Percentiles rank a stretch among this genome's conserved stretches.
Evolutionary conservation across 2,888 invertebrate genomes (phyloP).

Genomic region (Melangyna quadrimaculata): DNA sequence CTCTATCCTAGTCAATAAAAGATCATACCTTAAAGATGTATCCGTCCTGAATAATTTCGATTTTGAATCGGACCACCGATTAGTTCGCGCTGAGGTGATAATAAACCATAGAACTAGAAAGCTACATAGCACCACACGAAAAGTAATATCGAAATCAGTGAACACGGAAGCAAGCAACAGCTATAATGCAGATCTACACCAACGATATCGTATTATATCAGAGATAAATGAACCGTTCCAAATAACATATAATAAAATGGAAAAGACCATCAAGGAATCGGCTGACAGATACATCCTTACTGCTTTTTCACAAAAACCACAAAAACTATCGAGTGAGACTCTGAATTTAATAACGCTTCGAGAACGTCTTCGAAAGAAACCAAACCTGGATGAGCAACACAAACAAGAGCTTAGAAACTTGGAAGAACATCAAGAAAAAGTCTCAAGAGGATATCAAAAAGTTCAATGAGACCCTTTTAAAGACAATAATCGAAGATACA

Average conservation of each 20-base stretch:
- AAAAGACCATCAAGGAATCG: background rate
- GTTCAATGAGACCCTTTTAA: background rate
- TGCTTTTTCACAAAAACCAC: background rate
- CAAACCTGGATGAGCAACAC: background rate
- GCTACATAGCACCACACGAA: background rate
- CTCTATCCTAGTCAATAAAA: too few species aligned
- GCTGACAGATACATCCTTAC: background rate
- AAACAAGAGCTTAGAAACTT: background rate
- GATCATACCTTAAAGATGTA: too few species aligned
- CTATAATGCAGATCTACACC: background rate
- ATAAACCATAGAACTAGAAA: background rate
- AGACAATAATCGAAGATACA: too few species aligned
- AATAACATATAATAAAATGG: background rate
- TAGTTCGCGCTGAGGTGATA: background rate
- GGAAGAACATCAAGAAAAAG: background rate
- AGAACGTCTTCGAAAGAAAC: background rate
- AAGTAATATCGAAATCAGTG: slow-evolving; percentile 22
- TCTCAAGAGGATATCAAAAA: background rate
- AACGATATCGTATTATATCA: background rate
- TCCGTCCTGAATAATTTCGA: too few species aligned
- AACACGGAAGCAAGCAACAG: background rate
- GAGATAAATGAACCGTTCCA: background rate
- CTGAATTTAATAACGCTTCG: too few species aligned
- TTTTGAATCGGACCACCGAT: too few species aligned
- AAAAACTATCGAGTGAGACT: too few species aligned